Conservation (phyloP, 2,113 vertebrate genomes). For the Poeciliopsis occidentalis region DNA sequence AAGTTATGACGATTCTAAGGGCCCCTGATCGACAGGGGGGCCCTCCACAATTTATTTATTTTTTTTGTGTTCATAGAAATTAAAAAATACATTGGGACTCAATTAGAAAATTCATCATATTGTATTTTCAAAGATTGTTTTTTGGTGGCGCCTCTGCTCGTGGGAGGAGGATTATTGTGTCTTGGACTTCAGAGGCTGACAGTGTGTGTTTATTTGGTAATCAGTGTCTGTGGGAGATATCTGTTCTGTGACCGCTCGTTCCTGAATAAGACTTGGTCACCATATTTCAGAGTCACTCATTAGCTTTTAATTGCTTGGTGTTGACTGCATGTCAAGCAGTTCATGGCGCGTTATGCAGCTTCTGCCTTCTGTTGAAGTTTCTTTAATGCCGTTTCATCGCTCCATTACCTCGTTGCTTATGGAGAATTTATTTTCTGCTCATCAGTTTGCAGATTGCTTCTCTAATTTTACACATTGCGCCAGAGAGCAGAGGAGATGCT, state of each 20-base stretch:
- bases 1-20: too few species aligned
- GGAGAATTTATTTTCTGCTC: conserved; percentile 16
- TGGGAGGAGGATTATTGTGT: conserved; percentile 21
- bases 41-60: too few species aligned
- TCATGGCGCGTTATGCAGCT: conserved; percentile 41
- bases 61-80: too few species aligned
- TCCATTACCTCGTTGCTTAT: conserved; percentile 30
- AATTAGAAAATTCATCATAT: too few species aligned
- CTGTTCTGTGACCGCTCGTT: neutral
- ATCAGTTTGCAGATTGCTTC: conserved; percentile 39
- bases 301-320: conserved; percentile 21
- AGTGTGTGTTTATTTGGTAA: neutral
- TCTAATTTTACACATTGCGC: conserved; percentile 10
- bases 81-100: too few species aligned
- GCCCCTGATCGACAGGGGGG: too few species aligned
- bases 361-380: conserved; percentile 5
- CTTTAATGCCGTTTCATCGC: conserved; percentile 2
- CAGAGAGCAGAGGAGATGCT: conserved; percentile 1
- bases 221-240: neutral
- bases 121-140: too few species aligned
- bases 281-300: conserved; percentile 1
- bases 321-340: conserved; percentile 32
- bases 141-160: too few species aligned
- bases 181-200: neutral
- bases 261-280: conserved; percentile 12